These are phyloP conservation scores for Pseudachorutes palmiensis DNA, from an alignment of 1,140 invertebrate species.

Conservation along the genomic window DNA sequence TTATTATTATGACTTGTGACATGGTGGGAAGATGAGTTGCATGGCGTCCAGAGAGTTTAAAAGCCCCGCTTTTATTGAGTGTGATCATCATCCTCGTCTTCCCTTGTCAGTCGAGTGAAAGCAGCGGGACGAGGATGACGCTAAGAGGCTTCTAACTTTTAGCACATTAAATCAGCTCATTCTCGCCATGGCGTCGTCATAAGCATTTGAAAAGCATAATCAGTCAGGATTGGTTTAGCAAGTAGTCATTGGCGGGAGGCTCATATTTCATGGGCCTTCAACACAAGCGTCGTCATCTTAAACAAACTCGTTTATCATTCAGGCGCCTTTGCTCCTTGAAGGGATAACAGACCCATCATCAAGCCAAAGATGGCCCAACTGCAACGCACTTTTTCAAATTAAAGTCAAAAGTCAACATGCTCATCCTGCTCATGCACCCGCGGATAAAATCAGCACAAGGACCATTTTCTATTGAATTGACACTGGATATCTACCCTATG, in stretches of 20 bases:
- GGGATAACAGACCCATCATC: no score
- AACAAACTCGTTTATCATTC: slow-evolving; percentile 2
- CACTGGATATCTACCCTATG: no score
- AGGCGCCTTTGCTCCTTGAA: neutral
- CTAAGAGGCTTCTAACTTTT: neutral
- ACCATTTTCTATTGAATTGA: no score
- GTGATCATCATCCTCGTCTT: neutral
- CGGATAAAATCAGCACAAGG: no score
- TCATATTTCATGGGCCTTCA: neutral
- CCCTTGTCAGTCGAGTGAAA: neutral
- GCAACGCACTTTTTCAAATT: neutral
- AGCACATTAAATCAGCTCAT: slow-evolving; percentile 6
- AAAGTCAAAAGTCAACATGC: no score
- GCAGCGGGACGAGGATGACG: neutral
- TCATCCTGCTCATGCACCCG: no score
- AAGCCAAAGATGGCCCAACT: no score
- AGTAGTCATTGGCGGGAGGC: neutral
- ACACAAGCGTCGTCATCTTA: neutral
- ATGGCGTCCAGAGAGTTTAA: neutral
- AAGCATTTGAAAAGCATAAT: neutral
- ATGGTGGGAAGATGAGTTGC: neutral
- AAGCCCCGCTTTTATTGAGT: neutral
- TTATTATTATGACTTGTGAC: neutral
- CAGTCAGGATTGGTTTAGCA: slow-evolving; percentile 7
- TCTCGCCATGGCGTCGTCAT: neutral